Base-by-base conservation (phyloP, 2,797 vertebrate genomes). In the Pogoniulus pusillus region DNA sequence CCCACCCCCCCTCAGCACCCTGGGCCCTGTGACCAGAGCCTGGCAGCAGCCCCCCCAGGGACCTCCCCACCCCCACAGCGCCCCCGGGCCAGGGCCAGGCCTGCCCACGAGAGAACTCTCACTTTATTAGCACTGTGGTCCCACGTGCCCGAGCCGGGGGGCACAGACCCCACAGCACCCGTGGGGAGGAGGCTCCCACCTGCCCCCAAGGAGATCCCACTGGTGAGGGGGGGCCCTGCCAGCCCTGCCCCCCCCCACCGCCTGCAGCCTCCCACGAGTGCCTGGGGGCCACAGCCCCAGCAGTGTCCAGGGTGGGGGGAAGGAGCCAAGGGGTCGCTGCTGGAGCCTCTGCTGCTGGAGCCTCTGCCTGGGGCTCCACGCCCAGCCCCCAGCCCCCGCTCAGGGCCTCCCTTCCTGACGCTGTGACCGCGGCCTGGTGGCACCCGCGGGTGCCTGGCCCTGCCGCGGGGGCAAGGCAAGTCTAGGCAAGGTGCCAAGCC, bases 111-210 rank as follows among this genome's bases (percentile, higher is more conserved):
- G 88, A 72, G 87, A 93, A 53, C 49, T 51, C 22, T 80, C 64
- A n/a, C 58, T 97, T 97, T 97, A 97, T 96, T 97, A 94, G 65
- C 83, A 94, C 51, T 3, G 4, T 26, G 30, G 18, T 69, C 57
- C 77, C 32, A 37, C 75, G 62, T 83, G 79, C 84, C 84, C 87
- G 94, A 86, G 37, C 24, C 0, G 1, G 2, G 66, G 62, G 68
- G 4, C 7, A 78, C 18, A 80, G 30, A 17, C 65, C 43, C 41
- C 22, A 10, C 41, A 63, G 24, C 39, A 49, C 24, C 17, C 30
- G 58, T 16, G 63, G 41, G 39, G 22, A n/a, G 7, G 20, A 73
- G 24, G n/a, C 3, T 6, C 39, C 34, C 7, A 1, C 51, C 1
- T 5, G 3, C n/a, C 20, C 26, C 29, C 24, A 10, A 7, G 49